Base-by-base conservation (phyloP, 2,888 invertebrate genomes). In the Oscheius sp. region DNA sequence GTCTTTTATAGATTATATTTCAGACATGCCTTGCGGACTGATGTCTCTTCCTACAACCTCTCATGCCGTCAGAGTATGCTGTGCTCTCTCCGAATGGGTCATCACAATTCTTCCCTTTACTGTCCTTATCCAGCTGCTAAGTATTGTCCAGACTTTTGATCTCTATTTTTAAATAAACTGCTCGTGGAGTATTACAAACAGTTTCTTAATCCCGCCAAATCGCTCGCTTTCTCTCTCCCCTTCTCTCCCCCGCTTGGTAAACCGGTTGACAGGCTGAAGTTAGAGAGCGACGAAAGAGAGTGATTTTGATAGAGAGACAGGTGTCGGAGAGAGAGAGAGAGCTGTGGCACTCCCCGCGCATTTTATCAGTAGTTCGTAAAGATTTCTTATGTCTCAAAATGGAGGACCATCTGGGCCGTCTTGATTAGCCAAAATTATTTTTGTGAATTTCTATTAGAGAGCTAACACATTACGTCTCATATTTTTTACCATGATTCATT, bases 31-130 rank as follows among this genome's bases (percentile, higher is more conserved):
- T 82, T 85, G 68, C 80, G 82, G 12, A 80, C 75, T 8, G 75
- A 79, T 28, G 78, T 79, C 30, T 71, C 75, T 12, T 50, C 33
- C 1, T 87, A 87, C 67, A 85, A 86, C 65, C 70, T 74, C 14
- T 70, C 78, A 9, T 87, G 87, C 68, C 82, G 82, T 33, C 70
- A 74, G 30, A 74, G 81, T 41, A 77, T 86, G 5, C 71, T 86
- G 24, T 87, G 87, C 83, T 77, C 76, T 24, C 68, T 84, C 12
- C 72, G 82, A 59, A 75, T 78, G 38, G 82, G 82, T 32, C 84
- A 84, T 69, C 83, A 83, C 71, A 82, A 83, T 66, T 63, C 71
- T 9, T 68, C 71, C 17, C 66, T 77, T 24, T 80, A 78, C 56
- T 80, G 80, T 72, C 75, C 77, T 4, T 47, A 67, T 6, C 32